Evolutionary conservation across 2,888 invertebrate species (phyloP).

Genomic region (Nomada ferruginata): DNA sequence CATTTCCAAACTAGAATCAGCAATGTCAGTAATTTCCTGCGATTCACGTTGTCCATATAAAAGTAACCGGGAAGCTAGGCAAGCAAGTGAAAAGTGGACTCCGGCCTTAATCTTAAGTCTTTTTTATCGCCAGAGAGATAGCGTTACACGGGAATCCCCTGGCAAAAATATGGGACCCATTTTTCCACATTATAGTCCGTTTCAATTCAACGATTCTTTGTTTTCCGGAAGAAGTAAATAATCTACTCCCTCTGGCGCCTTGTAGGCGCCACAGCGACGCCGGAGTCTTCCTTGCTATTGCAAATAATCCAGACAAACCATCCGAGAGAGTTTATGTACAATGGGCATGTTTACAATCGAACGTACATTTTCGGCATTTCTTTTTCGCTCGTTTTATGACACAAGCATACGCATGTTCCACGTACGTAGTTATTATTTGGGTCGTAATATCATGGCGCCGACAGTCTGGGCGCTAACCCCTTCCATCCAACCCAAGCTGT

Average conservation of each 20-base stretch:
- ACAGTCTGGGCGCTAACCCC: conserved; percentile 73
- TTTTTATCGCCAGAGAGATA: neutral
- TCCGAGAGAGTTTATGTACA: conserved; percentile 2
- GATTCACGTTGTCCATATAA: no score
- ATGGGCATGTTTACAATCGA: conserved; percentile 43
- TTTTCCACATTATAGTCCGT: conserved; percentile 30
- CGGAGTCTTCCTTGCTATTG: conserved; percentile 11
- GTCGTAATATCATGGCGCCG: conserved; percentile 81
- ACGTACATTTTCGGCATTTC: neutral
- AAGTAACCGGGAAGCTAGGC: no score
- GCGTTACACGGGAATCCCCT: neutral
- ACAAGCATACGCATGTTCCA: conserved; percentile 21
- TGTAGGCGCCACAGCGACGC: conserved; percentile 21
- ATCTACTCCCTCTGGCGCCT: conserved; percentile 35
- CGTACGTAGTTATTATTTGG: conserved; percentile 76
- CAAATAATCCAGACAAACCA: conserved; percentile 37
- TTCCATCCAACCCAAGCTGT: conserved; percentile 7
- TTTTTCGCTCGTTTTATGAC: neutral
- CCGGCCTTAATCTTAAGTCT: neutral
- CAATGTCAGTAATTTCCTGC: no score
- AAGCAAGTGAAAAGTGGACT: no score
- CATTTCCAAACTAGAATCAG: no score
- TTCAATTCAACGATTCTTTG: conserved; percentile 40
- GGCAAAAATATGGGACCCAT: conserved; percentile 22
- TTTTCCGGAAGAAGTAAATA: conserved; percentile 39